phyloP scores from a whole-genome alignment of 2,113 vertebrate species.

The Archilochus colubris region DNA sequence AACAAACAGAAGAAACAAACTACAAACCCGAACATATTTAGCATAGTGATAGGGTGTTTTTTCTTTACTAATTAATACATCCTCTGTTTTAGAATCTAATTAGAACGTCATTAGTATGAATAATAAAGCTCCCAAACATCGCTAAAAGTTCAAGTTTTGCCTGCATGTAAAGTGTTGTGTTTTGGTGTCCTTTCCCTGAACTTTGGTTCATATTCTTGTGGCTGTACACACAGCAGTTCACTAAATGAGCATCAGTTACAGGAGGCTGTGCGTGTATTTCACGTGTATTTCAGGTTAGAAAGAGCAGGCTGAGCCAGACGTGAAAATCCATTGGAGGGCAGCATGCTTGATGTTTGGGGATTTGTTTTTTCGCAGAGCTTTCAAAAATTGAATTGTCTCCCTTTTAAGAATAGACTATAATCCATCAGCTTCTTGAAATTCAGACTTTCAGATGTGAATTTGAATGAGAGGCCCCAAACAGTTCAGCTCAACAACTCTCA shows the following conservation, averaged over 20 bases:
- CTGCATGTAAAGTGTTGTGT: background rate
- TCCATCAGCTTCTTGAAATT: conserved; percentile 4
- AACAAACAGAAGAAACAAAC: too few relatives aligned
- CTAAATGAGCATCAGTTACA: background rate
- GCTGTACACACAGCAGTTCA: background rate
- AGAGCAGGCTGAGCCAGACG: conserved; percentile 11
- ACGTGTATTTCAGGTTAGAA: background rate
- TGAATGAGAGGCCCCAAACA: background rate
- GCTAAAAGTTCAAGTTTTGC: background rate
- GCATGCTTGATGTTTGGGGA: conserved; percentile 14
- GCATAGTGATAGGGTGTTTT: background rate
- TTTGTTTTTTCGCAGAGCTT: conserved; percentile 9
- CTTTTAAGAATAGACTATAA: background rate
- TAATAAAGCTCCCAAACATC: background rate
- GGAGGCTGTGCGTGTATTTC: background rate
- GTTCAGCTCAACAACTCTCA: background rate
- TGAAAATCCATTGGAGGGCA: conserved; percentile 46
- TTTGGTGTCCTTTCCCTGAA: background rate
- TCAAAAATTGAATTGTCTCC: background rate
- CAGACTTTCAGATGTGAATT: background rate
- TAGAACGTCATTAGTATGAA: background rate
- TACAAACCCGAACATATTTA: background rate
- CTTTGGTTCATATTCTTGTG: background rate
- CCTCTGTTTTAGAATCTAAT: background rate
- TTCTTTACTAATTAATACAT: background rate